Percentiles rank a stretch among this genome's conserved stretches.
phyloP scores from a whole-genome alignment of 64 coral and sea anemone species.

The Actinia equina region DNA sequence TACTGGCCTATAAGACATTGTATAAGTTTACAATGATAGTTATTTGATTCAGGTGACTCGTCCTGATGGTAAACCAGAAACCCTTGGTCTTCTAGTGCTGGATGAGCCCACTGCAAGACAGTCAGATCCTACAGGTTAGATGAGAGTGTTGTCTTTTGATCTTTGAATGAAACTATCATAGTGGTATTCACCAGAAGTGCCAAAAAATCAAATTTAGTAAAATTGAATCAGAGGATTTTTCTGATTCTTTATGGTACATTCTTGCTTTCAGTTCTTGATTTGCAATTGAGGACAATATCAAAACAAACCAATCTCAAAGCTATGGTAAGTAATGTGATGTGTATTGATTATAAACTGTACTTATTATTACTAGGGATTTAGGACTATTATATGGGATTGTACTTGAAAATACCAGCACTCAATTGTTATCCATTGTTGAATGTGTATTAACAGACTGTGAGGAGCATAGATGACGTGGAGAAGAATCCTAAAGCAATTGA shows the following conservation, averaged over 20 bases:
- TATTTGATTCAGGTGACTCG: slow-evolving; percentile 62
- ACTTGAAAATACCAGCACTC: background rate
- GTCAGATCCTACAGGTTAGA: slow-evolving; percentile 95
- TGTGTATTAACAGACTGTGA: slow-evolving; percentile 65
- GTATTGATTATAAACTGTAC: background rate
- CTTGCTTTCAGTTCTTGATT: slow-evolving; percentile 71
- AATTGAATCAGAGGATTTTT: too few species aligned
- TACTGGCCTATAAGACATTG: too few species aligned
- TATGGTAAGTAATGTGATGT: slow-evolving; percentile 52
- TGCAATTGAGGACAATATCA: slow-evolving; percentile 74
- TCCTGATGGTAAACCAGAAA: slow-evolving; percentile 98
- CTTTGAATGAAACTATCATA: too few species aligned
- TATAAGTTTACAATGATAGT: background rate
- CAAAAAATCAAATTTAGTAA: too few species aligned
- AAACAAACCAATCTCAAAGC: slow-evolving; percentile 96
- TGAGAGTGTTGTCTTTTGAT: background rate
- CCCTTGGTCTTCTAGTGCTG: slow-evolving; percentile 79
- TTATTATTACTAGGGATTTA: background rate
- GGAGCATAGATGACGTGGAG: slow-evolving; percentile 90
- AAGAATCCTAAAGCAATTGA: slow-evolving; percentile 97
- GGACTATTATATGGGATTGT: too few species aligned
- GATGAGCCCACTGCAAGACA: slow-evolving; percentile 97
- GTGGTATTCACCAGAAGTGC: too few species aligned
- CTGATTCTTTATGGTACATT: background rate
- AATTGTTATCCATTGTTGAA: background rate